Evolutionary conservation across 2,113 vertebrate genomes (phyloP), one percentile per base, ranked within the genome.

Genomic region (Aleadryas rufinucha): DNA sequence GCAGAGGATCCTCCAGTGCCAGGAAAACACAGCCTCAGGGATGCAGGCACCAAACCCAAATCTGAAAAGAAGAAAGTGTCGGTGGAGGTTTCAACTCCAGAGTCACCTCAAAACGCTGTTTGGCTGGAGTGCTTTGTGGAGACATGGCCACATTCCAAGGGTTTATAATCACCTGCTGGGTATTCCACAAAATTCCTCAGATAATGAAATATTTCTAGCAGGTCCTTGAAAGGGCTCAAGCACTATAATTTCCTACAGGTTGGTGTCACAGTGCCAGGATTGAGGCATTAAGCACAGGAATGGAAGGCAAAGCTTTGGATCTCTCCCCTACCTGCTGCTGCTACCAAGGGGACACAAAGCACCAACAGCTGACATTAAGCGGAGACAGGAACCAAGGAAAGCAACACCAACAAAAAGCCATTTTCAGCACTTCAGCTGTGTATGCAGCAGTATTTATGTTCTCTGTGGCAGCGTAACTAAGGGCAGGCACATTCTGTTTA

Each of bases 161-260:
- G 75, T 63, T 95, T 91, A 28, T 72, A 85, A 94, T 95, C 89
- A 89, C 75, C 75, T 91, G 31, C 47, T 88, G 39, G 63, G 79
- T 84, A 94, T 86, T 66, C 84, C 84, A 88, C 64, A 60, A 77
- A 95, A 95, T 95, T 95, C 96, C 80, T 92, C 89, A 92, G 93
- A 95, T 93, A 95, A 90, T 89, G 60, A 95, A 97, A 44, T 78
- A 93, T 82, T 95, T 89, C 14, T n/a, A 87, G 84, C 61, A 86
- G 77, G 76, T 84, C 60, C 87, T 54, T 71, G 57, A 52, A 91
- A 60, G 44, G 9, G 37, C 57, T 77, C 69, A 74, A 92, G 79
- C 59, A 63, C 65, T 24, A 2, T 85, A 27, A 84, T 80, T 87
- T 90, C 83, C 44, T 71, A 86, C 6, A 64, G 44, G 94, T 56